Evolutionary conservation across 1,140 invertebrate species (phyloP).

Genomic region (Orchesella cincta): DNA sequence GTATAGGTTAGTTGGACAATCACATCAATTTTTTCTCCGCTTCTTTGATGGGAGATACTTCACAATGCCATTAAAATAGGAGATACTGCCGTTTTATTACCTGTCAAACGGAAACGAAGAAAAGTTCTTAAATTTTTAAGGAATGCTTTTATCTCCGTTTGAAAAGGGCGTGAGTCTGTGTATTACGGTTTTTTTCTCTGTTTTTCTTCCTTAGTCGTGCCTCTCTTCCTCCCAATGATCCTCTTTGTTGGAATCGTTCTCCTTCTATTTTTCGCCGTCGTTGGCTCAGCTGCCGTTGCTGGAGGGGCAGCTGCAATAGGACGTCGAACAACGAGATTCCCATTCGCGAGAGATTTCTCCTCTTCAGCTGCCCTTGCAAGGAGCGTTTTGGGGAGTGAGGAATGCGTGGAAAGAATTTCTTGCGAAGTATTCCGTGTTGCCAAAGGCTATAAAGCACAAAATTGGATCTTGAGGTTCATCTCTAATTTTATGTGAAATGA

Average conservation of each 20-base stretch:
- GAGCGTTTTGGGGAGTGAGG: conserved; percentile 35
- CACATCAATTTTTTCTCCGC: not conserved
- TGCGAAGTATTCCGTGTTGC: conserved; percentile 35
- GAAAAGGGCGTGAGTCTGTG: not conserved
- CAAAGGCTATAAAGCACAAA: conserved; percentile 30
- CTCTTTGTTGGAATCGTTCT: conserved; percentile 36
- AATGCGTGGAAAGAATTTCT: conserved; percentile 38
- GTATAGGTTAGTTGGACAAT: conserved; percentile 28
- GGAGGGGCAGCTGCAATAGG: conserved; percentile 23
- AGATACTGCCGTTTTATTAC: conserved; percentile 2
- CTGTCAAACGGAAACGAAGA: not conserved
- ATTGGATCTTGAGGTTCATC: conserved; percentile 38
- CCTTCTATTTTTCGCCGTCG: conserved; percentile 33
- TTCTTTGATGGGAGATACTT: not conserved
- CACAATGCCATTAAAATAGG: not conserved
- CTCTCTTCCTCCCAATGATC: conserved; percentile 33
- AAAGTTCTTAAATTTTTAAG: conserved; percentile 14
- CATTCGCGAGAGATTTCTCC: conserved; percentile 26
- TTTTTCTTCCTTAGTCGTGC: conserved; percentile 5
- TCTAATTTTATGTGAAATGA: conserved; percentile 28
- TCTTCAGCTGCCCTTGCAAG: conserved; percentile 12
- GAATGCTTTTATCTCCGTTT: not conserved
- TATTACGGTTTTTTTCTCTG: not conserved
- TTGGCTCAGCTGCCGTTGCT: conserved; percentile 25
- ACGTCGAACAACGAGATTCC: not conserved